Evolutionary conservation across 2,888 invertebrate genomes (phyloP).

Genomic region (Melitaea athalia): DNA sequence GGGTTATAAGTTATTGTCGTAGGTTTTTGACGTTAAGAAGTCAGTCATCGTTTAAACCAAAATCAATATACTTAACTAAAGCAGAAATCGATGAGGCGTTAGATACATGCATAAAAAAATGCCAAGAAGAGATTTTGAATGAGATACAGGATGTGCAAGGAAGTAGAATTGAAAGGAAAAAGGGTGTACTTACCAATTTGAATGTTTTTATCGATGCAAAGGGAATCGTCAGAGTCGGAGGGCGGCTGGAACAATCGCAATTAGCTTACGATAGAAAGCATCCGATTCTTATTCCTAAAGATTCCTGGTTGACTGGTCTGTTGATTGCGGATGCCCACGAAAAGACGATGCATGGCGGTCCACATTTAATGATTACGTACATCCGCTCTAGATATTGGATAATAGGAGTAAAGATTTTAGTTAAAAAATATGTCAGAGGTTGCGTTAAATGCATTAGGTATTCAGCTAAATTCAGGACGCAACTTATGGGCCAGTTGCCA

Average conservation of each 20-base stretch:
- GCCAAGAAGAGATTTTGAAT: too few relatives aligned
- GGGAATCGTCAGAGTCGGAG: conserved; percentile 14
- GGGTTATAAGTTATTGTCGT: too few relatives aligned
- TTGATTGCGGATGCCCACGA: conserved; percentile 1
- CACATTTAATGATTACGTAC: not conserved
- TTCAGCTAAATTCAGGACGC: not conserved
- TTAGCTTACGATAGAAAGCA: not conserved
- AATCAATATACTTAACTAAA: too few relatives aligned
- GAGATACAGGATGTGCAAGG: too few relatives aligned
- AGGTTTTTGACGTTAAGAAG: too few relatives aligned
- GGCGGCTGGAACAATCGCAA: conserved; percentile 15
- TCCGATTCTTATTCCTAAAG: not conserved
- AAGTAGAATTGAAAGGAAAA: too few relatives aligned
- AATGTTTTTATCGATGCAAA: too few relatives aligned
- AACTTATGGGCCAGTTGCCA: conserved; percentile 3
- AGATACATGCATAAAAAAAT: too few relatives aligned
- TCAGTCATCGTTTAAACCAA: too few relatives aligned
- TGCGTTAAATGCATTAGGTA: conserved; percentile 4
- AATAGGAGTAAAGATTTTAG: not conserved
- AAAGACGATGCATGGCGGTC: not conserved
- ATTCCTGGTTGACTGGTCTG: not conserved
- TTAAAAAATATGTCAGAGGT: not conserved
- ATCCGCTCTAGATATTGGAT: not conserved
- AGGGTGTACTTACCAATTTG: too few relatives aligned
- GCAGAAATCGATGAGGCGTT: too few relatives aligned